Evolutionary conservation across 2,113 vertebrate genomes (phyloP).

Genomic region (Ammospiza nelsoni): DNA sequence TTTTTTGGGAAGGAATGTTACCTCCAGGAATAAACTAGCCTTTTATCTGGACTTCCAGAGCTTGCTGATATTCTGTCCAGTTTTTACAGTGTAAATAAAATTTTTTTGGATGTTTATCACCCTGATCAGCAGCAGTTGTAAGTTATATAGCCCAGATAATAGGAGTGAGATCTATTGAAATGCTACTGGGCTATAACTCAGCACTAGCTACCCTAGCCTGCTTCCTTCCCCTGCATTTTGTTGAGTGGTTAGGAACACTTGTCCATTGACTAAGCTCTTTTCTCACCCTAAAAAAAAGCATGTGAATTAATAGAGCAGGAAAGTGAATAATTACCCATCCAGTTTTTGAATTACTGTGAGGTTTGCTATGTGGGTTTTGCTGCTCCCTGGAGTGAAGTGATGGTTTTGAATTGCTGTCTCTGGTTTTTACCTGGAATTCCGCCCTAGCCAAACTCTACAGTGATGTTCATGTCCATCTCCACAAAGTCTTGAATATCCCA

Average conservation of each 20-base stretch:
- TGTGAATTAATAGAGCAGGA: background rate
- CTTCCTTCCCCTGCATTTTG: background rate
- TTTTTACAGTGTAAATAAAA: constrained; percentile 29
- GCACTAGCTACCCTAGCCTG: background rate
- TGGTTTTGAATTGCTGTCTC: background rate
- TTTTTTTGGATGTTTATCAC: background rate
- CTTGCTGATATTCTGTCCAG: background rate
- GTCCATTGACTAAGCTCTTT: background rate
- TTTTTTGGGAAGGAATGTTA: background rate
- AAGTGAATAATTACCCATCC: background rate
- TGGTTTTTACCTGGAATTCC: background rate
- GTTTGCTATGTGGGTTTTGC: background rate
- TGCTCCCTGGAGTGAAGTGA: background rate
- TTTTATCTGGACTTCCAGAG: background rate
- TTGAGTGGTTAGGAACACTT: background rate
- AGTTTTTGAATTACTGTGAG: background rate
- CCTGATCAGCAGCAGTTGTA: background rate
- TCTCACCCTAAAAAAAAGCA: background rate
- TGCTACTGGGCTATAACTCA: background rate
- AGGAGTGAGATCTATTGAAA: background rate
- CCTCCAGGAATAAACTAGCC: background rate
- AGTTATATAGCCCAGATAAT: background rate
- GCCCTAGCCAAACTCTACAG: background rate
- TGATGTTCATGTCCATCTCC: background rate
- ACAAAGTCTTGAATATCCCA: background rate